A percentile compares a stretch with the other conserved stretches of the same genome.
Conservation (phyloP, 2,797 vertebrate species). For the Distichodus sexfasciatus region DNA sequence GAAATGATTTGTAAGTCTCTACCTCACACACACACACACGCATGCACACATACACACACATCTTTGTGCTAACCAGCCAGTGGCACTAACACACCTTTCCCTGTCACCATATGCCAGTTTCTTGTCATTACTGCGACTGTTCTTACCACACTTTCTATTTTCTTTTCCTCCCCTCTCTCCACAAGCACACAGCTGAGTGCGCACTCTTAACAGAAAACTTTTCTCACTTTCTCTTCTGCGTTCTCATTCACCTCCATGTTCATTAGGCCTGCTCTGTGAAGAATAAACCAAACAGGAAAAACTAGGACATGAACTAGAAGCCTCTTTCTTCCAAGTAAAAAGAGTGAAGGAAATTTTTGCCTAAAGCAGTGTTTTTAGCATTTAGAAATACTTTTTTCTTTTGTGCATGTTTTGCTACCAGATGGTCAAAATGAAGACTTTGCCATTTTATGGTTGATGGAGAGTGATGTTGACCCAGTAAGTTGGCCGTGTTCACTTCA, state of each 20-base stretch:
- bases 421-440: too few species aligned
- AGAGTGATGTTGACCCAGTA: not conserved
- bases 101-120: conserved; percentile 56
- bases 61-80: conserved; percentile 36
- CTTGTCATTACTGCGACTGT: conserved; percentile 34
- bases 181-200: conserved; percentile 60
- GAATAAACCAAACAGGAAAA: conserved; percentile 59
- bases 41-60: conserved; percentile 6
- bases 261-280: conserved; percentile 29
- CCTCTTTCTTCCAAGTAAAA: conserved; percentile 6
- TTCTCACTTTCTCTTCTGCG: conserved; percentile 54
- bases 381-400: not conserved
- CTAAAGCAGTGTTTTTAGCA: not conserved
- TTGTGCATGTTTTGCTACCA: too few species aligned
- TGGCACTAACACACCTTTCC: conserved; percentile 36
- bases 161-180: conserved; percentile 4
- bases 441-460: not conserved
- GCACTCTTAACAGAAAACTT: conserved; percentile 63
- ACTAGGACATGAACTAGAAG: conserved; percentile 59
- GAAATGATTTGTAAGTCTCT: conserved; percentile 53
- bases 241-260: conserved; percentile 39
- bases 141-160: conserved; percentile 40
- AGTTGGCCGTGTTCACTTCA: not conserved
- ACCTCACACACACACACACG: conserved; percentile 48
- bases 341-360: conserved; percentile 7